phyloP scores from a whole-genome alignment of 2,888 invertebrate species.

The Tortricodes alternella region DNA sequence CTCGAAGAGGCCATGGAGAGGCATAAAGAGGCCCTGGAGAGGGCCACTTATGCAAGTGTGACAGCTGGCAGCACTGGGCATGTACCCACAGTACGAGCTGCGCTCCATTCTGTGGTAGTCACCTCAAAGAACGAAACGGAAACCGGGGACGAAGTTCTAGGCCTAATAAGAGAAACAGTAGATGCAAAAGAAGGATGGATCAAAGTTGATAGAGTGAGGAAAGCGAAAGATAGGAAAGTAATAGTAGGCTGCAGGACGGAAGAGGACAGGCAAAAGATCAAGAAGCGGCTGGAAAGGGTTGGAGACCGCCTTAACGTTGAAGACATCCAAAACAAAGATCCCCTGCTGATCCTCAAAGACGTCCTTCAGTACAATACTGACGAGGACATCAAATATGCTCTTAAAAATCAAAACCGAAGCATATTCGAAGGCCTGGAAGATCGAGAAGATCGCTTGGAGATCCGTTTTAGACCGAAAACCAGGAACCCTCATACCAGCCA shows the following conservation, averaged over 20 bases:
- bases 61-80: too few relatives aligned
- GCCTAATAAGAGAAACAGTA: neutral
- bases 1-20: too few relatives aligned
- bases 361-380: slow-evolving; percentile 1
- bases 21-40: too few relatives aligned
- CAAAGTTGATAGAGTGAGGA: neutral
- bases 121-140: neutral
- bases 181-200: neutral
- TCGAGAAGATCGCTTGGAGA: neutral
- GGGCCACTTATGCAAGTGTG: too few relatives aligned
- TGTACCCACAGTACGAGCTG: too few relatives aligned
- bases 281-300: too few relatives aligned
- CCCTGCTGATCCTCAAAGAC: neutral
- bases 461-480: neutral
- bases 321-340: slow-evolving; percentile 10
- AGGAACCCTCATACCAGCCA: slow-evolving; percentile 11
- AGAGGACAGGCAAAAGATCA: slow-evolving; percentile 9
- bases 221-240: slow-evolving; percentile 3
- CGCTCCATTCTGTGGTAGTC: slow-evolving; percentile 13
- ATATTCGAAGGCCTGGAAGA: neutral
- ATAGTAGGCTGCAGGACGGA: neutral
- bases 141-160: slow-evolving; percentile 2
- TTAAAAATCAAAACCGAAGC: slow-evolving; percentile 1
- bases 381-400: slow-evolving; percentile 5
- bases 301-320: neutral